Conservation (phyloP, 1,140 invertebrate genomes). For the Ridgeia piscesae region DNA sequence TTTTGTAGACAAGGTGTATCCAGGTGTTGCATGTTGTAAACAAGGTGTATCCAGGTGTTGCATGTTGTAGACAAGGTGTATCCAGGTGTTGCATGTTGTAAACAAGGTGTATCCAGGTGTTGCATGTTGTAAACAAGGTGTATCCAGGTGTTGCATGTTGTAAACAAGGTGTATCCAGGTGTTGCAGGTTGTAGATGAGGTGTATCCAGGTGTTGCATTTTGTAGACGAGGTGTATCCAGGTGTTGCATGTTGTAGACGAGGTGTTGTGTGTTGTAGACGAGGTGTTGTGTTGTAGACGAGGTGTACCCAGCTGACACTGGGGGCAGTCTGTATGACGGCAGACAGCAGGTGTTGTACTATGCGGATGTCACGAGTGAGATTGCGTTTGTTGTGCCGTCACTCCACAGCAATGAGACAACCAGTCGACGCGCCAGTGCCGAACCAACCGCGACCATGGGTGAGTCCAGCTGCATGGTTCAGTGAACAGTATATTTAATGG, state of each 20-base stretch:
- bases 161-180: too few relatives aligned
- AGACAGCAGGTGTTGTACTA: conserved; percentile 82
- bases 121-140: not conserved
- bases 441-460: not conserved
- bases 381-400: conserved; percentile 92
- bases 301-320: conserved; percentile 58
- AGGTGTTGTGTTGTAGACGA: conserved; percentile 38
- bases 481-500: not conserved
- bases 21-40: not conserved
- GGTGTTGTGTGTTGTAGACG: not conserved
- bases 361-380: conserved; percentile 92
- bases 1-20: not conserved
- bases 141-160: too few relatives aligned
- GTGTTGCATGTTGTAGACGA: too few relatives aligned
- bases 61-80: too few relatives aligned
- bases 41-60: too few relatives aligned
- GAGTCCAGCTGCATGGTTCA: not conserved
- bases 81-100: too few relatives aligned
- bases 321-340: conserved; percentile 71
- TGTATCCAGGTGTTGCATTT: not conserved
- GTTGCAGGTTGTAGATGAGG: too few relatives aligned
- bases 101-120: not conserved
- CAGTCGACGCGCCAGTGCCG: not conserved
- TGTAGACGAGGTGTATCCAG: too few relatives aligned
- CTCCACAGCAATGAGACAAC: conserved; percentile 32